Evolutionary conservation across 64 coral and sea anemone genomes (phyloP).

Genomic region (Montipora sp.): DNA sequence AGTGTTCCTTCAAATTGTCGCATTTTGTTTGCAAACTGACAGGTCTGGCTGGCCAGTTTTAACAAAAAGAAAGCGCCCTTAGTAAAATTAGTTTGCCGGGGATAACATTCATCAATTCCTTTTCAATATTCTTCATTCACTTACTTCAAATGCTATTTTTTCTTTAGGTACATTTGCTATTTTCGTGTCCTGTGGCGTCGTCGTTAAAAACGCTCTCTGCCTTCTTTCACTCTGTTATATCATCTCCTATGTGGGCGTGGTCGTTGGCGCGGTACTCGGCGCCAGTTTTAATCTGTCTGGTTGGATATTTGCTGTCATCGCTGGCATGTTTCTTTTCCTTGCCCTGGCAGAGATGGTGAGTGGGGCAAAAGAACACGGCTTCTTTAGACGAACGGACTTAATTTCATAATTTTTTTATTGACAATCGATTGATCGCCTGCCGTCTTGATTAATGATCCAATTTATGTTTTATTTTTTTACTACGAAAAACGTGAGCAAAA

Average conservation of each 20-base stretch:
- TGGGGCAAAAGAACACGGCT: background rate
- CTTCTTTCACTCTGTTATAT: slow-evolving; percentile 54
- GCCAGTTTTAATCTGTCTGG: slow-evolving; percentile 52
- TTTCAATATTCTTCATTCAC: too few species aligned
- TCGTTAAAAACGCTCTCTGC: slow-evolving; percentile 34
- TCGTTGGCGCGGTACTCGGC: slow-evolving; percentile 77
- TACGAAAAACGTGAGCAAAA: too few species aligned
- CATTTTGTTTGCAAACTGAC: too few species aligned
- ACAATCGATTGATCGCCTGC: too few species aligned
- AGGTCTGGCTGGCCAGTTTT: too few species aligned
- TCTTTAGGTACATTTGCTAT: slow-evolving; percentile 84
- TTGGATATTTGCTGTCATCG: slow-evolving; percentile 86
- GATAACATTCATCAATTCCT: too few species aligned
- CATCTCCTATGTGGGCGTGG: slow-evolving; percentile 74
- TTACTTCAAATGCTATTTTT: background rate
- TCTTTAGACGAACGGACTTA: background rate
- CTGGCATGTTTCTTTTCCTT: slow-evolving; percentile 91
- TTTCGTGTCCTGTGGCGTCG: slow-evolving; percentile 71
- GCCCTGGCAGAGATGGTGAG: slow-evolving; percentile 86
- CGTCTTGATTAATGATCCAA: too few species aligned
- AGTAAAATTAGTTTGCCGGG: too few species aligned
- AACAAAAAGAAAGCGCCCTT: too few species aligned
- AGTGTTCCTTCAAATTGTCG: too few species aligned
- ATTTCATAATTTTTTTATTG: too few species aligned
- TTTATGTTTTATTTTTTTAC: too few species aligned